Base-by-base conservation (phyloP, 2,113 vertebrate species). In the Micromys minutus region DNA sequence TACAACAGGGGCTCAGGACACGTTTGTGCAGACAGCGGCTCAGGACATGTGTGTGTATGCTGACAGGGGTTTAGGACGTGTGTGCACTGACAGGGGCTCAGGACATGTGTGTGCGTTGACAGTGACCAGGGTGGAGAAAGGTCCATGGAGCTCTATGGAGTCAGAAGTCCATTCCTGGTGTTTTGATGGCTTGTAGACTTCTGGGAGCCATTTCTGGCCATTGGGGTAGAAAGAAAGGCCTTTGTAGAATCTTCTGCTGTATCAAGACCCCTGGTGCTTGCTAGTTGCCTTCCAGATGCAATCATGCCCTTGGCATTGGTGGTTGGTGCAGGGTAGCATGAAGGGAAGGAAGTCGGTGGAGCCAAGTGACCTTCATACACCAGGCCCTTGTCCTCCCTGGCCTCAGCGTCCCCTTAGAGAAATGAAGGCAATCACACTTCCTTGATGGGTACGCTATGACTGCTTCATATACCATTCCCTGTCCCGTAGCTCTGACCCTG, bases 381-480 rank as follows among this genome's bases (percentile, higher is more conserved):
- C 0, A 29, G 55, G 76, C 7, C 10, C 67, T 47, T 31, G 1
- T 52, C 50, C 34, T 21, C 29, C 36, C 79, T 16, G 50, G 47
- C 89, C 84, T 76, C 55, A 8, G 85, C 24, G 50, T 74, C 39
- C 39, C 47, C 34, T 61, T 83, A 34, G 75, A 92, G 87, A 83
- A 89, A 75, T 4, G n/a, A 74, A 59, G 8, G 6, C 69, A 36
- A 9, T n/a, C 0, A 0, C 17, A 2, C 8, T n/a, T 21, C 1
- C 42, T 47, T 4, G 7, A 74, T 65, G 83, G 72, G 55, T 83
- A 2, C 36, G 19, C 15, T 0, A 6, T 19, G n/a, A 50, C 2
- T 0, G 1, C 7, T 7, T 16, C 4, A 3, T 1, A 26, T 16
- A 31, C 3, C n/a, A 21, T 45, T 5, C 2, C 61, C 21, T 16